Conservation (phyloP, 2,888 invertebrate genomes). For the Alloplasta piceator region DNA sequence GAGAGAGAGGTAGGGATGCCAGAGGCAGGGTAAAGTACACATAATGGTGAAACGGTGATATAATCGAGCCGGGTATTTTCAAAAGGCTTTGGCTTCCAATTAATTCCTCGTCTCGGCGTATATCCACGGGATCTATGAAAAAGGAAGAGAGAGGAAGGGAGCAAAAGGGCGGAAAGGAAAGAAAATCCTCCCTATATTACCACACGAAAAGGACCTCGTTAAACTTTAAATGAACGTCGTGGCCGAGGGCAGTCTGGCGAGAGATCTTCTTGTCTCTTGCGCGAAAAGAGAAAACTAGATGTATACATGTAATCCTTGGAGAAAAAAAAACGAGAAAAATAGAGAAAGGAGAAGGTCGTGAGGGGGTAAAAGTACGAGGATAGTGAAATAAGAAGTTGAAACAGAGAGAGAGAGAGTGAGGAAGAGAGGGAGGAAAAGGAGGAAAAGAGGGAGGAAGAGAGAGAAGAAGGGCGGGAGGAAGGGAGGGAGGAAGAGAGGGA, state of each 20-base stretch:
- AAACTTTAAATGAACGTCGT: conserved; percentile 73
- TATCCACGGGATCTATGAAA: conserved; percentile 8
- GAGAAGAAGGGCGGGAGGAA: background rate
- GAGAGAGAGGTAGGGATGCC: background rate
- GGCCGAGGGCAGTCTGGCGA: conserved; percentile 60
- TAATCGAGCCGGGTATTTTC: conserved; percentile 52
- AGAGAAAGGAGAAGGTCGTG: background rate
- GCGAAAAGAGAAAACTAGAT: background rate
- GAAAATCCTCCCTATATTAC: conserved; percentile 25
- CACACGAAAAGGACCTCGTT: conserved; percentile 66
- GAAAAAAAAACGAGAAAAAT: background rate
- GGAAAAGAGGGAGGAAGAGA: conserved; percentile 46
- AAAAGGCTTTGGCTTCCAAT: conserved; percentile 61
- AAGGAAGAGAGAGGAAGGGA: conserved; percentile 1
- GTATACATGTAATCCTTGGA: conserved; percentile 9
- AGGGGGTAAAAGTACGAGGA: conserved; percentile 25
- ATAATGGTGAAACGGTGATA: conserved; percentile 38
- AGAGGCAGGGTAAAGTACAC: conserved; percentile 20
- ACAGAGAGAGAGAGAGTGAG: background rate
- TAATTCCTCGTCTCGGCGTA: conserved; percentile 65
- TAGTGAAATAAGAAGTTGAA: conserved; percentile 58
- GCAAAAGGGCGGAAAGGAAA: background rate
- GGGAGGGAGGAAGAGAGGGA: background rate
- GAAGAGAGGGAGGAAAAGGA: conserved; percentile 16
- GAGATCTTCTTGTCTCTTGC: conserved; percentile 58